Evolutionary conservation across 1,140 invertebrate species (phyloP).

Genomic region (Scaptomyza hsui): DNA sequence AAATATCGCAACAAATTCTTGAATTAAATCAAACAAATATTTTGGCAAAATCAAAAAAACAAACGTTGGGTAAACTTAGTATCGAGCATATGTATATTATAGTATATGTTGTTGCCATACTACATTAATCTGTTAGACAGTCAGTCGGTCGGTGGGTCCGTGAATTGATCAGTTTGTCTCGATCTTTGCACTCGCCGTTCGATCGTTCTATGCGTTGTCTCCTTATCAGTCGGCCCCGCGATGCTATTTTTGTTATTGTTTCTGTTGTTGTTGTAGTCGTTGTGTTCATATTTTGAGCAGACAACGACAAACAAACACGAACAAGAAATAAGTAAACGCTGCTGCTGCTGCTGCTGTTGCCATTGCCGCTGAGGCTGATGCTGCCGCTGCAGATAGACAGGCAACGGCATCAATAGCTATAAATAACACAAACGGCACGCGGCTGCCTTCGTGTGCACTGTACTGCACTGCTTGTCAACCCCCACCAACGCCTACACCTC

Average conservation of each 20-base stretch:
- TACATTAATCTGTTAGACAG: constrained; percentile 21
- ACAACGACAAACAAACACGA: constrained; percentile 46
- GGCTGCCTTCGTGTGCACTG: constrained; percentile 50
- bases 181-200: constrained; percentile 51
- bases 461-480: constrained; percentile 1
- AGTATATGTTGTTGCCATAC: neutral
- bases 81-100: neutral
- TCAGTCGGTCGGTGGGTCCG: constrained; percentile 3
- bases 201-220: constrained; percentile 46
- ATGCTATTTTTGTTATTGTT: neutral
- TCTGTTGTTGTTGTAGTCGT: constrained; percentile 39
- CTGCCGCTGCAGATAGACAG: constrained; percentile 19
- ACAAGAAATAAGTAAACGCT: constrained; percentile 37
- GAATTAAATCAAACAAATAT: neutral
- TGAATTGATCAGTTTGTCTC: constrained; percentile 32
- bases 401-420: constrained; percentile 40
- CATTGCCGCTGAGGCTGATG: constrained; percentile 12
- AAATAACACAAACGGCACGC: constrained; percentile 77
- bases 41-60: neutral
- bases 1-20: neutral
- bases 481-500: neutral
- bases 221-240: constrained; percentile 54
- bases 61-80: neutral
- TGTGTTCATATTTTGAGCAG: constrained; percentile 40
- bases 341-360: constrained; percentile 20